A percentile compares a stretch with the other conserved stretches of the same genome.
These are phyloP conservation scores for Zosterops japonicus DNA, from an alignment of 2,113 vertebrate species.

Conservation along the genomic window DNA sequence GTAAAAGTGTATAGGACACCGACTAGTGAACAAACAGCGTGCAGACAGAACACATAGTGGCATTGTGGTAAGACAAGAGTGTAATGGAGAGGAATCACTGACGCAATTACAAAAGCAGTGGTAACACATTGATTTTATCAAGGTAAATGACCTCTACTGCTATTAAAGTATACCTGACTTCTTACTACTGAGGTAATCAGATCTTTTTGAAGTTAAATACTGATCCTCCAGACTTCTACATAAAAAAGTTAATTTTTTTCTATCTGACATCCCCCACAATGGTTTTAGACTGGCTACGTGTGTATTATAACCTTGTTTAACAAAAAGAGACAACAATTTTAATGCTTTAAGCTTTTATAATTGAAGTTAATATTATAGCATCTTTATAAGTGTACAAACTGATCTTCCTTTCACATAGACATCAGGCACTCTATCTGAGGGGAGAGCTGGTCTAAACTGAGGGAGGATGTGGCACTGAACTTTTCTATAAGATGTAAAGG, in stretches of 20 bases:
- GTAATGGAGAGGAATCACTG: conserved; percentile 30
- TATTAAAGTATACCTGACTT: conserved; percentile 3
- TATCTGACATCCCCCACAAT: not conserved
- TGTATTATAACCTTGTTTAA: not conserved
- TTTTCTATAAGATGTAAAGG: not conserved
- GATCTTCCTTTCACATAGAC: not conserved
- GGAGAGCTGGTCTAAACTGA: not conserved
- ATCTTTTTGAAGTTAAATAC: conserved; percentile 20
- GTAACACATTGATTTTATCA: conserved; percentile 3
- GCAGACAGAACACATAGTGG: not conserved
- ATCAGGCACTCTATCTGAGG: not conserved
- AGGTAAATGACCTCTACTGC: not conserved
- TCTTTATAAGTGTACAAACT: not conserved
- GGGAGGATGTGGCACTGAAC: not conserved
- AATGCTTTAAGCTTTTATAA: not conserved
- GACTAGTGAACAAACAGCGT: conserved; percentile 24
- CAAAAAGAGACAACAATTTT: not conserved
- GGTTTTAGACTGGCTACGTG: not conserved
- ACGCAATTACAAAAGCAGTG: conserved; percentile 30
- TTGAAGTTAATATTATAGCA: not conserved
- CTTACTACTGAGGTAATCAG: conserved; percentile 17
- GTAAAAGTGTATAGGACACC: not conserved
- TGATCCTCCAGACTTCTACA: not conserved
- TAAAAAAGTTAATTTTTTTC: not conserved
- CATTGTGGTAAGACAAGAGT: not conserved